Evolutionary conservation across 1,140 invertebrate species (phyloP).

Genomic region (Chrysomallon squamiferum): DNA sequence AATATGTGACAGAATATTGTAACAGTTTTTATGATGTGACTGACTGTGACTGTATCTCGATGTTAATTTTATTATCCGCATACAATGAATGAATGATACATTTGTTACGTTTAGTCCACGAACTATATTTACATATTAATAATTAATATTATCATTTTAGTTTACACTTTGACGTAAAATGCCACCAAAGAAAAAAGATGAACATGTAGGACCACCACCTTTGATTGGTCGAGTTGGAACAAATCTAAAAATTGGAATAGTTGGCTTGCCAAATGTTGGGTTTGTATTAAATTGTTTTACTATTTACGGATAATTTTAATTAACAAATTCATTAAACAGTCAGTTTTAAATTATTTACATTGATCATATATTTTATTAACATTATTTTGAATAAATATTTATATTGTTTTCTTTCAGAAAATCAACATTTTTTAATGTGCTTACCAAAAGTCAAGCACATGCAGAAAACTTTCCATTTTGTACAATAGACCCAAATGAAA

Average conservation of each 20-base stretch:
- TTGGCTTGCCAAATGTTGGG: conserved; percentile 95
- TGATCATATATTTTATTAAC: no score
- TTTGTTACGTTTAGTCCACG: no score
- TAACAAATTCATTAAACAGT: no score
- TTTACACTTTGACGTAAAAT: conserved; percentile 20
- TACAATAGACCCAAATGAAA: conserved; percentile 99
- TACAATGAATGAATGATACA: no score
- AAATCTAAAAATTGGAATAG: conserved; percentile 95
- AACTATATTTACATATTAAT: no score
- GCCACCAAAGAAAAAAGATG: conserved; percentile 73
- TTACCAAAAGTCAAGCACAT: conserved; percentile 94
- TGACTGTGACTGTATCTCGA: no score
- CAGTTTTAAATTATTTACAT: neutral
- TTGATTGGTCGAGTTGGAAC: conserved; percentile 97
- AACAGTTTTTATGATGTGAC: no score
- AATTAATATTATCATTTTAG: no score
- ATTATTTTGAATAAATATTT: no score
- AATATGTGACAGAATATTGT: no score
- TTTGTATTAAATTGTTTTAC: conserved; percentile 35
- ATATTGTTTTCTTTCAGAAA: conserved; percentile 70
- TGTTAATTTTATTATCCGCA: no score
- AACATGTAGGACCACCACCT: conserved; percentile 78
- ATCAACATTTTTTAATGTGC: conserved; percentile 99
- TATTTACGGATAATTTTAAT: no score
- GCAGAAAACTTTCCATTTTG: conserved; percentile 99